Evolutionary conservation across 2,113 vertebrate species (phyloP).

Genomic region (mouse (Mus musculus)): GRCm39 chr1:123865501-123866000

Average conservation of each 20-base stretch:
- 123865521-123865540: background rate
- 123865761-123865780: background rate
- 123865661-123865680: background rate
- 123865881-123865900: too few relatives aligned
- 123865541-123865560: background rate
- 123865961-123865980: too few relatives aligned
- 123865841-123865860: too few relatives aligned
- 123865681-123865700: background rate
- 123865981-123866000: too few relatives aligned
- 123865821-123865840: too few relatives aligned
- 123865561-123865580: background rate
- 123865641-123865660: background rate
- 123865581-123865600: background rate
- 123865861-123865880: too few relatives aligned
- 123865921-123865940: too few relatives aligned
- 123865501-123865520: background rate
- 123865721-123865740: background rate
- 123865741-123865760: too few relatives aligned
- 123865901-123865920: too few relatives aligned
- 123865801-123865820: background rate
- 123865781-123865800: background rate
- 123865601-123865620: background rate
- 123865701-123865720: background rate
- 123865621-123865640: background rate
- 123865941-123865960: too few relatives aligned